phyloP scores from a whole-genome alignment of 2,888 invertebrate species.

The Hyposoter dolosus region DNA sequence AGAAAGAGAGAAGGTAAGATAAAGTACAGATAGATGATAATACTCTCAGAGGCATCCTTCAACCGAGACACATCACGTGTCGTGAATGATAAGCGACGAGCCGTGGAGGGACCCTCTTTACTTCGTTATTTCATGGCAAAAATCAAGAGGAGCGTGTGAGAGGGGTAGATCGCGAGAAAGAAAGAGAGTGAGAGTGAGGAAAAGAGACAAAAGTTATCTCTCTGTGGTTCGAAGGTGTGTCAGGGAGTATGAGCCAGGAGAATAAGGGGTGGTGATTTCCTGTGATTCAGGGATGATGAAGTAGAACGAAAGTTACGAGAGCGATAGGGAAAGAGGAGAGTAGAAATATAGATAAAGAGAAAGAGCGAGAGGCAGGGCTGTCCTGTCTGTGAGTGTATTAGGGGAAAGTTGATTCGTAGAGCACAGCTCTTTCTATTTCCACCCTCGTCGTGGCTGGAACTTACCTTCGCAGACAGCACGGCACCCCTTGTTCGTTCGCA shows the following conservation, averaged over 20 bases:
- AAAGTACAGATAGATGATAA: conserved; percentile 59
- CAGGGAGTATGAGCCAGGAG: conserved; percentile 54
- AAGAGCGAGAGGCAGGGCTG: conserved; percentile 32
- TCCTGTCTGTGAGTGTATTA: conserved; percentile 23
- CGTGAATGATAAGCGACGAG: conserved; percentile 68
- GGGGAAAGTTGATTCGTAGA: conserved; percentile 43
- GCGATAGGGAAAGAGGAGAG: conserved; percentile 35
- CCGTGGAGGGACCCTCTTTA: conserved; percentile 57
- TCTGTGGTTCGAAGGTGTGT: conserved; percentile 65
- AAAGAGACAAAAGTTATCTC: conserved; percentile 17
- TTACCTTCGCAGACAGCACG: not conserved
- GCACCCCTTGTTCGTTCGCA: conserved; percentile 10
- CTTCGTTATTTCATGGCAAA: conserved; percentile 59
- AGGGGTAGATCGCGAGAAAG: not conserved
- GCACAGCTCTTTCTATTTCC: conserved; percentile 45
- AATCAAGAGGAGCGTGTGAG: conserved; percentile 51
- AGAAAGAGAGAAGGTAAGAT: conserved; percentile 19
- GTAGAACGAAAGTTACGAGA: conserved; percentile 62
- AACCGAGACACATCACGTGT: conserved; percentile 69
- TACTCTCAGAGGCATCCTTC: conserved; percentile 63
- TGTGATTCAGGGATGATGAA: conserved; percentile 70
- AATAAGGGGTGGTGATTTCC: conserved; percentile 66
- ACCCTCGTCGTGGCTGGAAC: not conserved
- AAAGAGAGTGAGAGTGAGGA: not conserved
- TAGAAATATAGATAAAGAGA: conserved; percentile 25